Percentiles rank a stretch among this genome's conserved stretches.
These are phyloP conservation scores for Orbicella faveolata DNA, from an alignment of 64 coral and sea anemone genomes.

Conservation along the genomic window DNA sequence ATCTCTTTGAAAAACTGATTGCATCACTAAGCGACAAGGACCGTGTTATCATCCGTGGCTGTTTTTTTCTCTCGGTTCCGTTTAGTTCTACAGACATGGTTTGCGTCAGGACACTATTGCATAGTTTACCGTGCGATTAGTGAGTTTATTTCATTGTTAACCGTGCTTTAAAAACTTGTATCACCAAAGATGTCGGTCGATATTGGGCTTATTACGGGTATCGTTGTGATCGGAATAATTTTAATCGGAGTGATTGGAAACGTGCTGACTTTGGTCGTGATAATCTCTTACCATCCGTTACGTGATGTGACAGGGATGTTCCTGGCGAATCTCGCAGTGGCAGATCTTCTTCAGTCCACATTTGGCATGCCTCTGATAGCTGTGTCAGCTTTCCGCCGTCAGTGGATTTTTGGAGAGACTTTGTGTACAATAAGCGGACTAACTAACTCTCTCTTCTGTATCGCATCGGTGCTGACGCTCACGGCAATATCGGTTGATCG, in stretches of 20 bases:
- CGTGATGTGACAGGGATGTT: constrained; percentile 61
- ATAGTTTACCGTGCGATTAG: background rate
- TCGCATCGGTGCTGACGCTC: constrained; percentile 70
- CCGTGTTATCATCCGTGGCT: too few species aligned
- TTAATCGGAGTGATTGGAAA: constrained; percentile 55
- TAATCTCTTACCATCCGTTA: constrained; percentile 31
- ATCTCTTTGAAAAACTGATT: too few species aligned
- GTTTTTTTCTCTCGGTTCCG: too few species aligned
- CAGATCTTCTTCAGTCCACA: constrained; percentile 63
- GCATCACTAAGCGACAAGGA: too few species aligned
- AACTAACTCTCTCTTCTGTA: constrained; percentile 75
- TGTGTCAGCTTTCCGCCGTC: constrained; percentile 44
- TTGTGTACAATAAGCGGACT: constrained; percentile 67
- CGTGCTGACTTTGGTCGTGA: constrained; percentile 38
- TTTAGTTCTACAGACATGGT: too few species aligned
- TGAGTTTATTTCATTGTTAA: background rate
- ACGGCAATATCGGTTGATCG: constrained; percentile 68
- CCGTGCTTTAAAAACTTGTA: background rate
- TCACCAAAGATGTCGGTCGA: background rate
- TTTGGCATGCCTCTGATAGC: constrained; percentile 73
- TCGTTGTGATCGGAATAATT: constrained; percentile 31
- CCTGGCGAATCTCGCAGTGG: constrained; percentile 68
- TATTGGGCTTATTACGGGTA: background rate
- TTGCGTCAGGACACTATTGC: too few species aligned
- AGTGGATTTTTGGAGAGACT: constrained; percentile 49